Evolutionary conservation across 2,797 vertebrate species (phyloP).

Genomic region (Amblyraja radiata): DNA sequence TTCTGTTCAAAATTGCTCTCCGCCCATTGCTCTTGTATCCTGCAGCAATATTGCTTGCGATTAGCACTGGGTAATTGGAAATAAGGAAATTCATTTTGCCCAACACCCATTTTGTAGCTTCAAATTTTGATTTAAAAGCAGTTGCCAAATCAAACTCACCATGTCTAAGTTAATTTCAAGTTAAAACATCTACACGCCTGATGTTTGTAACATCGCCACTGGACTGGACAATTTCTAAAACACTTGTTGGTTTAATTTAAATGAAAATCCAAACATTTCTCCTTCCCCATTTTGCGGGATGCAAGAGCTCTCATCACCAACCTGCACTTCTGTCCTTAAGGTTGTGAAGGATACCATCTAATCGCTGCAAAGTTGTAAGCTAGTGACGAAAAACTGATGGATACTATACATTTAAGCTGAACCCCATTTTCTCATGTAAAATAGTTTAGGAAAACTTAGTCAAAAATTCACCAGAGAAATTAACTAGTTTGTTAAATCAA

Average conservation of each 20-base stretch:
- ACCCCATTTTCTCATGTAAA: neutral
- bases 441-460: neutral
- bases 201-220: neutral
- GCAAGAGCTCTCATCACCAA: neutral
- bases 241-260: neutral
- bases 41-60: neutral
- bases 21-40: neutral
- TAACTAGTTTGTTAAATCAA: neutral
- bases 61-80: neutral
- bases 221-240: neutral
- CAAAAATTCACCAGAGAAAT: neutral
- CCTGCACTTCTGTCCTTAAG: neutral
- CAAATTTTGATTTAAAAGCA: neutral
- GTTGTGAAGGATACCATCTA: neutral
- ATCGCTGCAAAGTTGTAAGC: neutral
- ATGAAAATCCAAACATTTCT: neutral
- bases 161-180: neutral
- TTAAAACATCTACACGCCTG: constrained; percentile 8
- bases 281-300: neutral
- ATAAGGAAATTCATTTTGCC: neutral
- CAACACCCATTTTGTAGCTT: neutral
- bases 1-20: constrained; percentile 26
- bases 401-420: neutral
- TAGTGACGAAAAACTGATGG: neutral
- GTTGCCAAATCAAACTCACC: neutral